Conservation (phyloP, 2,797 vertebrate species). For the Rhyacichthys aspro region DNA sequence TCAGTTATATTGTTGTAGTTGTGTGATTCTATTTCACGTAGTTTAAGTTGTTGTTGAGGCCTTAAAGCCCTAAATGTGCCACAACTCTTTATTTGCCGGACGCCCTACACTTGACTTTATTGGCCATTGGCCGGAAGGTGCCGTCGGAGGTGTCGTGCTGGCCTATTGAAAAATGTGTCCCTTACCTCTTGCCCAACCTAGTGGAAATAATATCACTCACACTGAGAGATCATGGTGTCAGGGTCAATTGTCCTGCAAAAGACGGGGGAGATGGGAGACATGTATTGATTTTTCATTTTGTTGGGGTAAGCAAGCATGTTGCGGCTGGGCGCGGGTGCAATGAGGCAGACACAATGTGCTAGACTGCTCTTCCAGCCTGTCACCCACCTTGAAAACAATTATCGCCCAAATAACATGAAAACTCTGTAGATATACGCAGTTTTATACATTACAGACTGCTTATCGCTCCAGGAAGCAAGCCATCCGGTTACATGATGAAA, state of each 20-base stretch:
- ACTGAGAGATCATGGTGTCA: conserved; percentile 77
- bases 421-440: conserved; percentile 11
- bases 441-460: conserved; percentile 10
- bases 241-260: conserved; percentile 80
- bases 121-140: conserved; percentile 68
- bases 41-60: conserved; percentile 16
- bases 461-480: conserved; percentile 28
- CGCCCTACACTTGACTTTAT: conserved; percentile 73
- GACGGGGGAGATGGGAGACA: conserved; percentile 71
- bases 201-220: conserved; percentile 80
- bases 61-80: conserved; percentile 50
- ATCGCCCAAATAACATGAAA: conserved; percentile 28
- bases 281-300: conserved; percentile 82
- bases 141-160: conserved; percentile 56
- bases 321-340: conserved; percentile 71
- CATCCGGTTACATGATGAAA: conserved; percentile 35
- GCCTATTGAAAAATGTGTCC: conserved; percentile 70
- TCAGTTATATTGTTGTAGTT: too few species aligned
- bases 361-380: conserved; percentile 61
- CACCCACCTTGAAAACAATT: conserved; percentile 58
- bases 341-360: conserved; percentile 70
- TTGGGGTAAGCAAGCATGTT: conserved; percentile 80
- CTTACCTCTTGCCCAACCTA: conserved; percentile 75
- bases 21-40: neutral
- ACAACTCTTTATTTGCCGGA: conserved; percentile 51